Base-by-base conservation (phyloP, 2,113 vertebrate genomes). In the Cyprinodon variegatus region DNA sequence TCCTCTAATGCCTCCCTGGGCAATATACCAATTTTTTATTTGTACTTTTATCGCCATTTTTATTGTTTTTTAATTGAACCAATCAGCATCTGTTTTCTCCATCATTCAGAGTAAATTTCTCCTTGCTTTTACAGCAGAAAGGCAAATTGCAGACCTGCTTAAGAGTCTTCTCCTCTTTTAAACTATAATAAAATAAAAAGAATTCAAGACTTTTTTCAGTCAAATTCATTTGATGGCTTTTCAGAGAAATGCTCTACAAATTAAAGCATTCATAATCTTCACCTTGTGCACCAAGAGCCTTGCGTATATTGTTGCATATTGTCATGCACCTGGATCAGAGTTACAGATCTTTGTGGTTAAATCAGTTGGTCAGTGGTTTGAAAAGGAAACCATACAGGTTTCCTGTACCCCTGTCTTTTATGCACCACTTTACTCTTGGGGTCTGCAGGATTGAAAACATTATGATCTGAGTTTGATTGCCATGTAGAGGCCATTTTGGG, bases 391-490 rank as follows among this genome's bases (percentile, higher is more conserved):
- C 72, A 5, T 10, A 9, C 60, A 59, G 79, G 76, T 88, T 89
- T 88, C 88, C 88, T 90, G 86, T 69, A 69, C 79, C 72, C 70
- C 69, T 12, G 5, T 0, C 68, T 74, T 50, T 65, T 68, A 14
- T 75, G 62, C 77, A 80, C 63, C 74, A 38, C 77, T 86, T 73
- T 70, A 66, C 61, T 79, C 75, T 61, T 73, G 60, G 29, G 78
- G 81, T 46, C 50, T n/a, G 40, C 69, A 68, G 67, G 37, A 60
- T 50, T 57, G 70, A 64, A 68, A 70, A 68, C 79, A 89, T 90
- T 83, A 82, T 79, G 62, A 77, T 81, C 78, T 37, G 67, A 68
- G 17, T 62, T 84, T 29, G 86, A 90, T 93, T 86, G 85, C 68
- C 76, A 66, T 48, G 7, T 3, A 53, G 74, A 77, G 82, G 68